Base-by-base conservation (phyloP, 2,888 invertebrate genomes). In the Leptura quadrifasciata region DNA sequence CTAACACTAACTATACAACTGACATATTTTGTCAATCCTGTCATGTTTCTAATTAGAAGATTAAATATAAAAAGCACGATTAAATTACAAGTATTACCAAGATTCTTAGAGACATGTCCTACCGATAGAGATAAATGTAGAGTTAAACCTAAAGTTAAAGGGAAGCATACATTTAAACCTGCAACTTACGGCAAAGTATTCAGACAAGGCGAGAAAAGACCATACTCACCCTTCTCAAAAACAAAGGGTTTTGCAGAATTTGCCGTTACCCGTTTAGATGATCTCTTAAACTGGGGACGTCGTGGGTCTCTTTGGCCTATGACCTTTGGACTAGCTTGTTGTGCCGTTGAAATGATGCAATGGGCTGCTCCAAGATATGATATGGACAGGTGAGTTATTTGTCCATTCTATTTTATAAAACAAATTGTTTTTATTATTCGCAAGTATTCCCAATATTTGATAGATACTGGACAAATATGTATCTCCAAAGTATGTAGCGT, bases 261-360 rank as follows among this genome's bases (percentile, higher is more conserved):
- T 88, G 91, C 91, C 1, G 80, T 93, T 21, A 93, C 93, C 0
- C 88, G 93, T 73, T 39, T 92, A 24, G 94, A 94, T 86, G 94
- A 94, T 87, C 84, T 94, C 1, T 81, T 94, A 3, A 94, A 94
- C 86, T 94, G 91, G 91, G 92, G 91, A 5, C 85, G 92, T 78
- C 92, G 91, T 89, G 88, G 89, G 82, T 94, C 94, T 0, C 81
- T 94, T 57, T 94, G 94, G 94, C 94, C 94, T 0, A 88, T 94
- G 86, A 94, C 94, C 0, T 94, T 94, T 88, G 94, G 94, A 70
- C 85, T 93, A 77, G 93, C 93, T 1, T 94, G 93, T 84, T 93
- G 93, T 87, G 93, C 93, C 73, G 92, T 93, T 1, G 93, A 93
- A 87, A 93, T 93, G 93, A 93, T 93, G 93, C 93, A 93, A 84